phyloP scores from a whole-genome alignment of 2,888 invertebrate species.

The Parochlus steinenii region DNA sequence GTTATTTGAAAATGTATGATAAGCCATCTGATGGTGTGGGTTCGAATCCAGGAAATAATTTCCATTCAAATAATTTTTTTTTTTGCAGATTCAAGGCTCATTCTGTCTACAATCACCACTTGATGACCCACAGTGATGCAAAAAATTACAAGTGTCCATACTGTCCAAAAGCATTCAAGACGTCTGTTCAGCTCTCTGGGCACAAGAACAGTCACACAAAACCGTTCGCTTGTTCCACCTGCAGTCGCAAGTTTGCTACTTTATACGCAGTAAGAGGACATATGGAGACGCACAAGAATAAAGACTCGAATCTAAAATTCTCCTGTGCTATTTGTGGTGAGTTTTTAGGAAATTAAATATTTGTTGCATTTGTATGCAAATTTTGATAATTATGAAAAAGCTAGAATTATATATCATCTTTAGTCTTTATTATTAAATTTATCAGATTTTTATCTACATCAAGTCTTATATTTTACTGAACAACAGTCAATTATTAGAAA shows the following conservation, averaged over 20 bases:
- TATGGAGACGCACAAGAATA: conserved; percentile 53
- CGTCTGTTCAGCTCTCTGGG: conserved; percentile 59
- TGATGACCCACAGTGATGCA: conserved; percentile 58
- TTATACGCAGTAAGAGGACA: conserved; percentile 60
- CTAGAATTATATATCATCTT: too few species aligned
- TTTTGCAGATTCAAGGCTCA: conserved; percentile 54
- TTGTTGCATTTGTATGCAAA: too few species aligned
- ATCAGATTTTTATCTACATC: too few species aligned
- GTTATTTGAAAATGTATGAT: too few species aligned
- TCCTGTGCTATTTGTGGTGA: conserved; percentile 52
- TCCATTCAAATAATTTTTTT: conserved; percentile 6
- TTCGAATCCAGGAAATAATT: background rate
- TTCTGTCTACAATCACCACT: conserved; percentile 61
- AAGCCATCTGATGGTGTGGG: too few species aligned
- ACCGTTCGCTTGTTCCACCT: conserved; percentile 59
- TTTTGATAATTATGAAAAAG: too few species aligned
- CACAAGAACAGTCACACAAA: conserved; percentile 70
- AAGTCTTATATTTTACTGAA: too few species aligned
- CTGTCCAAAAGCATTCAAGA: conserved; percentile 67
- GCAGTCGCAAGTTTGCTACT: conserved; percentile 62
- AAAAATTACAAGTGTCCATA: conserved; percentile 57
- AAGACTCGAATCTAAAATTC: conserved; percentile 48
- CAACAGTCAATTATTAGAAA: too few species aligned
- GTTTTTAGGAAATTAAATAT: too few species aligned
- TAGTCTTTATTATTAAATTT: too few species aligned